Evolutionary conservation across 2,113 vertebrate genomes (phyloP), one percentile per base, ranked within the genome.

Genomic region (Channa argus): DNA sequence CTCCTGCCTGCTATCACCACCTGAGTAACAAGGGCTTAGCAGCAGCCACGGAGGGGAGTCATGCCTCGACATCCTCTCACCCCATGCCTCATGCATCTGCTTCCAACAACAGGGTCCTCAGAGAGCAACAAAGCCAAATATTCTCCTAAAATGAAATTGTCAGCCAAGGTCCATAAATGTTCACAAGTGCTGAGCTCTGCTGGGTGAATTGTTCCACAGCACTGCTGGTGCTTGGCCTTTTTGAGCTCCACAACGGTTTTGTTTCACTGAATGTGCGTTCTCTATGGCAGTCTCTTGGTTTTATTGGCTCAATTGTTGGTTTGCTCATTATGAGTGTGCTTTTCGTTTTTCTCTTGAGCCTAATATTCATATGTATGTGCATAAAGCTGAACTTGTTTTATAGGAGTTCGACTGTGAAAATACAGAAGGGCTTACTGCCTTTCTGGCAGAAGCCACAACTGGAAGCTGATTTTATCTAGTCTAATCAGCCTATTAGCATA

Each of bases 401-500:
- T 24, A 24, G 24, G 13, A 49, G 63, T 71, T 82, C 49, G 64
- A 14, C 55, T 75, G 62, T 12, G 58, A 74, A 49, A 79, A 52
- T 52, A 47, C 55, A 54, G 44, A 63, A 37, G 41, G 9, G 37
- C 62, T 55, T 68, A 83, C 37, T 66, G 67, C 49, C 41, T 65
- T 0, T 24, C 24, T 24, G 41, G 41, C 38, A 61, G 56, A 55
- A 49, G 60, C 46, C 46, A 53, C 34, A 15, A 51, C 59, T 70
- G 33, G 41, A 70, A 67, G 58, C 24, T 45, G 44, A 78, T 62
- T 82, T 60, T 70, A 70, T 79, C 59, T 14, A 5, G 24, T 58
- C 60, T 72, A 87, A 82, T 89, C 74, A 59, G 74, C 38, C 60
- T 71, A 79, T 87, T 86, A 74, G 64, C 78, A 77, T 71, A 38